These are phyloP conservation scores for Bhutanitis thaidina DNA, from an alignment of 2,888 invertebrate species.

Conservation along the genomic window DNA sequence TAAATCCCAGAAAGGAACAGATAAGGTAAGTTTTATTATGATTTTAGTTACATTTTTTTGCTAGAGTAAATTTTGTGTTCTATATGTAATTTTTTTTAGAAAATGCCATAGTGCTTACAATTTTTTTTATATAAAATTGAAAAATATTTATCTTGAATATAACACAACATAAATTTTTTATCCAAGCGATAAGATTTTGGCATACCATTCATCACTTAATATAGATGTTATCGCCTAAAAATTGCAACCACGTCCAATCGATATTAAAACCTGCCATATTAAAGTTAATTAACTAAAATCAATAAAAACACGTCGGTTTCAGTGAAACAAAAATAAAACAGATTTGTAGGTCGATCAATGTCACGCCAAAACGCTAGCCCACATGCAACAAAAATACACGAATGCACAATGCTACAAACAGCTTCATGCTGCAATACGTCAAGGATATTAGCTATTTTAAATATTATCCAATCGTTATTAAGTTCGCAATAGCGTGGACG, in stretches of 20 bases:
- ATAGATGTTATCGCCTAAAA: too few relatives aligned
- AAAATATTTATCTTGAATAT: too few relatives aligned
- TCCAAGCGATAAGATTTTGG: too few relatives aligned
- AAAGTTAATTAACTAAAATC: background rate
- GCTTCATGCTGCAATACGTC: background rate
- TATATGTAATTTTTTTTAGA: too few relatives aligned
- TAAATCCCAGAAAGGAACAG: too few relatives aligned
- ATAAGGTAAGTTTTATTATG: too few relatives aligned
- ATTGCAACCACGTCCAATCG: slow-evolving; percentile 2
- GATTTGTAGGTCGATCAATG: slow-evolving; percentile 16
- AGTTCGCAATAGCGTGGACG: slow-evolving; percentile 1
- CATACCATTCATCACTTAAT: too few relatives aligned
- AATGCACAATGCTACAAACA: background rate
- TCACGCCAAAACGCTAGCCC: slow-evolving; percentile 4
- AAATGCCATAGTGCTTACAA: too few relatives aligned
- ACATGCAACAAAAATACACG: slow-evolving; percentile 5
- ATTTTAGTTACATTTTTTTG: too few relatives aligned
- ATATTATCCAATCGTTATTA: background rate
- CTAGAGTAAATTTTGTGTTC: too few relatives aligned
- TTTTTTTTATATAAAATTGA: too few relatives aligned
- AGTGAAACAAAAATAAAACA: slow-evolving; percentile 3
- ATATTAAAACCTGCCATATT: slow-evolving; percentile 2
- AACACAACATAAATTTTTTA: too few relatives aligned
- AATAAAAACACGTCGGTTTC: background rate
- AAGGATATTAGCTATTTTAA: slow-evolving; percentile 5